Conservation (phyloP, 2,797 vertebrate species). For the Pangasius mekongensis region DNA sequence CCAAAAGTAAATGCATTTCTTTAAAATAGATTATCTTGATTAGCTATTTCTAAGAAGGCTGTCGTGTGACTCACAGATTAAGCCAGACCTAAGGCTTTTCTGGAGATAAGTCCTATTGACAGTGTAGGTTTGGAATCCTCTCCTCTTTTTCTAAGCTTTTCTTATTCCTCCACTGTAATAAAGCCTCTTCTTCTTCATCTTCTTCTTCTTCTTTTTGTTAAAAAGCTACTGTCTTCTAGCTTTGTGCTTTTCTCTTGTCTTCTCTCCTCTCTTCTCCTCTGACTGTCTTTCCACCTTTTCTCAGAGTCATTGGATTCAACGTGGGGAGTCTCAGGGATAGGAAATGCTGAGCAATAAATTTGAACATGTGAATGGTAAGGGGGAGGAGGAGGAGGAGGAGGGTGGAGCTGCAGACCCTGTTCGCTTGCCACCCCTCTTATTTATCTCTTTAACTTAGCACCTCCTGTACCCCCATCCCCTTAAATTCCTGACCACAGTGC, state of each 20-base stretch:
- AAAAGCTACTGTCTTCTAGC: background rate
- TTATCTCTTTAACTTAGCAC: constrained; percentile 67
- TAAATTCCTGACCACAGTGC: constrained; percentile 63
- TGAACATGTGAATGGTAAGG: constrained; percentile 71
- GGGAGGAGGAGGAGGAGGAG: constrained; percentile 10
- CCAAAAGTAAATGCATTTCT: constrained; percentile 61
- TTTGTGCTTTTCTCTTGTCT: background rate
- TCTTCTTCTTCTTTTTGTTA: background rate
- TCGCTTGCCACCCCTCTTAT: constrained; percentile 72
- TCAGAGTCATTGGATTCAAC: constrained; percentile 66
- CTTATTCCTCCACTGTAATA: background rate
- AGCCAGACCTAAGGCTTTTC: background rate
- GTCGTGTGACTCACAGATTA: constrained; percentile 14
- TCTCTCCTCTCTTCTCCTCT: background rate
- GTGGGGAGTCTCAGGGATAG: constrained; percentile 81
- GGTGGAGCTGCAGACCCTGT: constrained; percentile 75
- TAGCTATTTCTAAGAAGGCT: constrained; percentile 6
- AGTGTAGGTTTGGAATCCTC: background rate
- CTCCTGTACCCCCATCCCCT: constrained; percentile 57
- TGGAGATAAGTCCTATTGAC: background rate
- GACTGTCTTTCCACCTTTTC: constrained; percentile 34
- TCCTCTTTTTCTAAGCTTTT: constrained; percentile 13
- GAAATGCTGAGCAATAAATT: constrained; percentile 82
- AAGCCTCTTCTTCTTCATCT: background rate
- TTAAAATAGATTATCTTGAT: constrained; percentile 15